phyloP scores from a whole-genome alignment of 37 sponge, comb jelly and placozoan species.

The Lycopodina hypogea region DNA sequence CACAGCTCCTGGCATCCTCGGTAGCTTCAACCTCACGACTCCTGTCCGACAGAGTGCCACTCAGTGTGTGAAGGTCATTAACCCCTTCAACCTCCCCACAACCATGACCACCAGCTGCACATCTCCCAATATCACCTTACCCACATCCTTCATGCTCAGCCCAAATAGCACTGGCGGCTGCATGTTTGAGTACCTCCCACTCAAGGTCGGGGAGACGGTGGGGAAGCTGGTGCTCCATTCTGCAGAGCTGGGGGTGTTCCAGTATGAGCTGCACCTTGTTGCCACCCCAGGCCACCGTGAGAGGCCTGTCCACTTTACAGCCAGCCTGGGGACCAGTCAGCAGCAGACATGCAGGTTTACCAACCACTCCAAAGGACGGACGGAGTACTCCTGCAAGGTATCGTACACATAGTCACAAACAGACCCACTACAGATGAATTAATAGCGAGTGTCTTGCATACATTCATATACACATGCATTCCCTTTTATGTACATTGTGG shows the following conservation, averaged over 20 bases:
- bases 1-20: slow-evolving; percentile 82
- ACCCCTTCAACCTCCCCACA: slow-evolving; percentile 85
- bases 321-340: slow-evolving; percentile 71
- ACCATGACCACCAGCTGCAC: slow-evolving; percentile 79
- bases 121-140: slow-evolving; percentile 84
- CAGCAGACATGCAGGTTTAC: slow-evolving; percentile 73
- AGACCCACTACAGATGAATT: too few relatives aligned
- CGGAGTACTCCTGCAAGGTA: slow-evolving; percentile 93
- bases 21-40: slow-evolving; percentile 84
- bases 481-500: not conserved
- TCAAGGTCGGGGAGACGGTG: slow-evolving; percentile 76
- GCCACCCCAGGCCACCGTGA: slow-evolving; percentile 84
- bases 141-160: slow-evolving; percentile 82
- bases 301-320: slow-evolving; percentile 80
- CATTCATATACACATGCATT: not conserved
- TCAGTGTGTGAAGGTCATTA: slow-evolving; percentile 72
- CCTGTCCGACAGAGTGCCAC: slow-evolving; percentile 83
- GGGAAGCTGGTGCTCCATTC: slow-evolving; percentile 78
- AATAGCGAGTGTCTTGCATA: not conserved
- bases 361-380: slow-evolving; percentile 84
- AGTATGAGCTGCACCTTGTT: slow-evolving; percentile 85
- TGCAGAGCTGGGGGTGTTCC: slow-evolving; percentile 86
- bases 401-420: not conserved
- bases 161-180: slow-evolving; percentile 88
- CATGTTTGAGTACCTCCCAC: slow-evolving; percentile 95